Conservation (phyloP, 1,140 invertebrate species). For the Pseudomyrmex cubaensis region DNA sequence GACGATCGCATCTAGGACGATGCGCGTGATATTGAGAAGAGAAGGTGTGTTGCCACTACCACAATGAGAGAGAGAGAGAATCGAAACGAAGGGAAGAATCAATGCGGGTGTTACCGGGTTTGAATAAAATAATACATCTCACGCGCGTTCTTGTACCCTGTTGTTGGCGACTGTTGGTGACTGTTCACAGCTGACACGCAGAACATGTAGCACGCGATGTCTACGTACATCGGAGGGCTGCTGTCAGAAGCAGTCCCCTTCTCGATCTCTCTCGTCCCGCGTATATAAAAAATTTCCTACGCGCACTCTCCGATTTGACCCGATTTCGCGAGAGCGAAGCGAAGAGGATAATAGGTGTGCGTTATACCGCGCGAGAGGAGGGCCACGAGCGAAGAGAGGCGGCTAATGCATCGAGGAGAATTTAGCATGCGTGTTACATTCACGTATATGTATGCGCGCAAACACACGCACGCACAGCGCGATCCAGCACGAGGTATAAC, state of each 20-base stretch:
- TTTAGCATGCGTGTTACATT: neutral
- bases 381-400: constrained; percentile 26
- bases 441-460: neutral
- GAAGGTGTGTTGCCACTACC: no score
- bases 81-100: neutral
- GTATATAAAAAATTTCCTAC: constrained; percentile 5
- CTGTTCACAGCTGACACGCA: no score
- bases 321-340: constrained; percentile 54
- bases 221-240: constrained; percentile 34
- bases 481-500: constrained; percentile 66
- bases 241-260: constrained; percentile 30
- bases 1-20: neutral
- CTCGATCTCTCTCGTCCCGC: constrained; percentile 12
- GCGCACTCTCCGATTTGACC: constrained; percentile 56
- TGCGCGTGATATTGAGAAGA: no score
- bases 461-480: constrained; percentile 16
- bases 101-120: neutral
- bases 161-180: no score
- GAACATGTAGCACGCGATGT: constrained; percentile 26
- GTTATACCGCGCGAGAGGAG: constrained; percentile 20
- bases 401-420: constrained; percentile 15
- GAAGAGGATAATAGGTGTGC: constrained; percentile 29
- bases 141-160: no score
- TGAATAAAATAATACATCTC: no score
- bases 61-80: neutral